Conservation (phyloP, 1,140 invertebrate genomes). For the Lordiphosa clarofinis region DNA sequence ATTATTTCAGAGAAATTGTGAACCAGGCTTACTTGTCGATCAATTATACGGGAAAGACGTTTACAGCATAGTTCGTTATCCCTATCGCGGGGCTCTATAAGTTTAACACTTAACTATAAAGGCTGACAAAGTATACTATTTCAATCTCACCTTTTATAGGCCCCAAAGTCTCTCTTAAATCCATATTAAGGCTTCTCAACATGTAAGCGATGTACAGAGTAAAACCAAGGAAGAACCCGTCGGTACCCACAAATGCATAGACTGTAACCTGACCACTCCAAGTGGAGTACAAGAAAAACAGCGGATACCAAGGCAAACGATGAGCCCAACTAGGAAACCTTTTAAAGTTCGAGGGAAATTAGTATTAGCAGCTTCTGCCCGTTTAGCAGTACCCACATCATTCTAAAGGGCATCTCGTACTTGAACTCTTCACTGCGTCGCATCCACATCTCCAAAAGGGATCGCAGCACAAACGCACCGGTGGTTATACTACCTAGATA, state of each 20-base stretch:
- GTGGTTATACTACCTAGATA: slow-evolving; percentile 46
- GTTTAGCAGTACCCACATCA: slow-evolving; percentile 29
- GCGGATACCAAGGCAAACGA: slow-evolving; percentile 42
- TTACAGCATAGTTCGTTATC: slow-evolving; percentile 28
- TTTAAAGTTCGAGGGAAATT: neutral
- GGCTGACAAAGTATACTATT: no score
- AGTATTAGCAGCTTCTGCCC: no score
- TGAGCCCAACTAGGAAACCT: slow-evolving; percentile 45
- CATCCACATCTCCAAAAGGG: slow-evolving; percentile 51
- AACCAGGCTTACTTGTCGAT: slow-evolving; percentile 50
- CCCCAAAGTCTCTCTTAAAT: slow-evolving; percentile 21
- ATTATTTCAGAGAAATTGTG: slow-evolving; percentile 43
- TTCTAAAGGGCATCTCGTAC: slow-evolving; percentile 58
- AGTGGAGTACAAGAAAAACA: slow-evolving; percentile 50
- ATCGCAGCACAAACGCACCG: slow-evolving; percentile 45
- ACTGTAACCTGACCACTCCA: slow-evolving; percentile 59
- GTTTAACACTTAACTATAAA: neutral
- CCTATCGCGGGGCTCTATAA: slow-evolving; percentile 16
- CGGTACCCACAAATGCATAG: slow-evolving; percentile 51
- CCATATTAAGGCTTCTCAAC: slow-evolving; percentile 26
- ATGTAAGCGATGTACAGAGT: slow-evolving; percentile 52
- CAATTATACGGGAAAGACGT: slow-evolving; percentile 33
- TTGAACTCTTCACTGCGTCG: slow-evolving; percentile 31
- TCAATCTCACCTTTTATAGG: slow-evolving; percentile 12
- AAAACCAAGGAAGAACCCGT: slow-evolving; percentile 59